phyloP scores from a whole-genome alignment of 2,888 invertebrate species.

The Eristalis arbustorum region DNA sequence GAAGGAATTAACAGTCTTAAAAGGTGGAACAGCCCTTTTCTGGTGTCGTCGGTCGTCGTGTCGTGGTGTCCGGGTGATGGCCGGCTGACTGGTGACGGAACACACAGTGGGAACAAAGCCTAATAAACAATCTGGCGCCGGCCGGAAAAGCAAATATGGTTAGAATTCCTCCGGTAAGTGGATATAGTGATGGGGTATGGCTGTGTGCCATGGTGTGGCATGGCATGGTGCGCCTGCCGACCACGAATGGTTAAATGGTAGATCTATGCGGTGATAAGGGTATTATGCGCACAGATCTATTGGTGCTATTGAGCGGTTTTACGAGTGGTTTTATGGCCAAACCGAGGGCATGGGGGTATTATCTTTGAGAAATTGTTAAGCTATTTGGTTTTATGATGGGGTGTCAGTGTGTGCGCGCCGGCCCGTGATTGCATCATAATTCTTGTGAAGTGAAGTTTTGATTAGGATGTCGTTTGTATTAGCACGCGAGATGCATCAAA shows the following conservation, averaged over 20 bases:
- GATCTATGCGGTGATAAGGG: constrained; percentile 28
- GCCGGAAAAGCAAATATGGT: constrained; percentile 48
- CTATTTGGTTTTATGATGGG: constrained; percentile 30
- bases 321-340: constrained; percentile 35
- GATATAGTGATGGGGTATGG: background rate
- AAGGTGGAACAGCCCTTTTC: constrained; percentile 30
- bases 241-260: background rate
- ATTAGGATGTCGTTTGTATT: constrained; percentile 30
- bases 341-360: background rate
- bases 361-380: constrained; percentile 33
- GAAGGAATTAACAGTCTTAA: constrained; percentile 44
- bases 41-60: background rate
- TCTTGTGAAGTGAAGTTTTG: constrained; percentile 32
- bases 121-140: constrained; percentile 47
- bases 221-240: background rate
- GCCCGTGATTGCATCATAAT: constrained; percentile 29
- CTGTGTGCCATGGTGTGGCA: background rate
- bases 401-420: background rate
- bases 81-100: constrained; percentile 15
- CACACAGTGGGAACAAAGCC: constrained; percentile 24
- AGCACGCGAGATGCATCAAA: constrained; percentile 2
- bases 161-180: constrained; percentile 21
- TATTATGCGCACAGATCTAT: constrained; percentile 15
- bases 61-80: background rate
- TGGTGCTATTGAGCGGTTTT: constrained; percentile 35